A percentile compares a stretch with the other conserved stretches of the same genome.
phyloP scores from a whole-genome alignment of 2,888 invertebrate genomes.

The Monoplex corrugatus region DNA sequence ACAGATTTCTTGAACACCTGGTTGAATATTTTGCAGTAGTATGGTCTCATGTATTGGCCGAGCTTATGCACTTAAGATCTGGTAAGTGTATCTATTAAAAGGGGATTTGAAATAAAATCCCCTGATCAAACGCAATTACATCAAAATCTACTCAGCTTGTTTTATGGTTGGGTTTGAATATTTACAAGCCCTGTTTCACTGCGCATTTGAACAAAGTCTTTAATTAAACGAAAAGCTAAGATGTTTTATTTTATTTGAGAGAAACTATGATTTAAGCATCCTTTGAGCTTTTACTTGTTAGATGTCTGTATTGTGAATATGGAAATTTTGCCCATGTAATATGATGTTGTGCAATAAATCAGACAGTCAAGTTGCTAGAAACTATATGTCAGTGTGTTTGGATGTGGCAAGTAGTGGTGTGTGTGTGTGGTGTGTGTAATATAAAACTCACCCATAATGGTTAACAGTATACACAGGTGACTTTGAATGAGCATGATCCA shows the following conservation, averaged over 20 bases:
- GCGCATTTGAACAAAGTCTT: background rate
- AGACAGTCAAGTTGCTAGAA: constrained; percentile 35
- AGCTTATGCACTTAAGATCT: too few species aligned
- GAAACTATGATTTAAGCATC: background rate
- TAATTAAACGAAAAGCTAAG: background rate
- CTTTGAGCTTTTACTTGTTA: constrained; percentile 24
- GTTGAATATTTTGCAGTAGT: too few species aligned
- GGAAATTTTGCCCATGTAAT: constrained; percentile 57
- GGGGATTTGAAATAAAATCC: too few species aligned
- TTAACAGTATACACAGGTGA: background rate
- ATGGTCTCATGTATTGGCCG: too few species aligned
- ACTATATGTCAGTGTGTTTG: background rate
- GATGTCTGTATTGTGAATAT: constrained; percentile 43
- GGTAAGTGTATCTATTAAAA: too few species aligned
- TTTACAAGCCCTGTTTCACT: background rate
- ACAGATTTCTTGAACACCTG: too few species aligned
- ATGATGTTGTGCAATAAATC: constrained; percentile 69
- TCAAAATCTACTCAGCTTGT: background rate
- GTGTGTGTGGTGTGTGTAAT: background rate
- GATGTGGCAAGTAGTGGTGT: background rate
- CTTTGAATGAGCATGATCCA: too few species aligned
- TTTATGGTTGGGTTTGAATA: background rate
- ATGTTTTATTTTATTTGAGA: constrained; percentile 21
- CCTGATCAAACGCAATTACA: background rate
- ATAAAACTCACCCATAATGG: background rate